Evolutionary conservation across 2,888 invertebrate genomes (phyloP), one percentile per base, ranked within the genome.

Genomic region (Lycia hirtaria): DNA sequence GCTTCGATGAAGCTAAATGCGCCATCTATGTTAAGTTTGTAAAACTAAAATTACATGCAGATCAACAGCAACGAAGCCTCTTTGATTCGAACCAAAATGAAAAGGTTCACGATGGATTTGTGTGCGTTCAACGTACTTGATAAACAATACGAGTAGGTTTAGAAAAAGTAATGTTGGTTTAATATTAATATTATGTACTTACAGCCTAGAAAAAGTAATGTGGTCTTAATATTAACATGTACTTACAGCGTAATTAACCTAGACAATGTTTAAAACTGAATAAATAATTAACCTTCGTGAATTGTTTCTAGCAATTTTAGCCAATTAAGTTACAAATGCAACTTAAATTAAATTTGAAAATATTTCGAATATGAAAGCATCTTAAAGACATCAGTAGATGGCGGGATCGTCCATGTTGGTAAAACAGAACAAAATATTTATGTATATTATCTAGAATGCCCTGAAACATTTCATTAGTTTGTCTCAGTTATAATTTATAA

Each of bases 351-450:
- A 53, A 38, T 56, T 49, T 15, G 15, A 17, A 17, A n/a, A n/a
- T n/a, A n/a, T n/a, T n/a, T n/a, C 24, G 3, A 5, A 20, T n/a
- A n/a, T 20, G 4, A 20, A 20, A 14, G 4, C 7, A n/a, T 41
- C 26, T 6, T 56, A 38, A 48, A 62, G 63, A 48, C 5, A 14
- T 26, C 57, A 43, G 59, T 12, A 88, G 88, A 83, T 85, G 85
- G 81, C 83, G 60, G 26, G 60, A 52, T 12, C 4, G 15, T n/a
- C n/a, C 2, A 1, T 7, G 59, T 71, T 55, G 79, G 51, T 82
- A 75, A 82, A 83, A 60, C 77, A 85, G 81, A 66, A 65, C 72
- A 81, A 84, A 83, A 85, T 85, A 85, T 84, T 79, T 56, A 62
- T 67, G 76, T 58, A 56, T 60, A 64, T 49, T 49, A 64, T 45